Evolutionary conservation across 2,888 invertebrate species (phyloP), one percentile per base, ranked within the genome.

Genomic region (Unio delphinus): DNA sequence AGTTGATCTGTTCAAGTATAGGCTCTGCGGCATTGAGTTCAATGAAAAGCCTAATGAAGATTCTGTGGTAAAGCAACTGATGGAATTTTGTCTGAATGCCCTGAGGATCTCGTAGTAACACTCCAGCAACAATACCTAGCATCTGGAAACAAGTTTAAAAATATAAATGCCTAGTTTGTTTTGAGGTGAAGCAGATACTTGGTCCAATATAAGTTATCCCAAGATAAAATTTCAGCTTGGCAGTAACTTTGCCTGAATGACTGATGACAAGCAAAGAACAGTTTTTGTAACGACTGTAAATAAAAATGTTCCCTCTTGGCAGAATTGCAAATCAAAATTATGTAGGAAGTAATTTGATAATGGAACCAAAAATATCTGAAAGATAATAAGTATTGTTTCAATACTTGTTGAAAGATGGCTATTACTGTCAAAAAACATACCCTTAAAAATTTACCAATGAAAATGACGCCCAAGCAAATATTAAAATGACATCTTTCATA

Each of bases 41-140:
- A 75, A 98, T 93, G 91, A 99, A 99, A 61, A 99, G 92, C 93
- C 98, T 97, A 74, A 99, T 95, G 85, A 99, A 94, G 76, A 99
- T 95, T 65, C 99, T 93, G 89, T 99, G 98, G 91, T 99, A 99
- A 1, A 99, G 98, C 86, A 99, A 92, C 90, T 99, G 98, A 88
- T 99, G 98, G 91, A 99, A 99, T 76, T 95, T 96, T 0, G 93
- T 92, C 70, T 94, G 93, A 64, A 96, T 94, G 78, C 95, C 94
- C 79, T 99, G 99, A 84, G 99, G 99, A 89, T 99, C 99, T 91
- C 97, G 97, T 68, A 98, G 92, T 72, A 99, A 91, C 69, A 98
- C 97, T 3, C 98, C 98, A 11, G 98, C 95, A 4, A 99, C 95
- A 82, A 99, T 97, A 45, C 98, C 98, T 77, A 98, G 92, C 28